phyloP scores from a whole-genome alignment of 2,888 invertebrate genomes.

The Plemyria rubiginata region DNA sequence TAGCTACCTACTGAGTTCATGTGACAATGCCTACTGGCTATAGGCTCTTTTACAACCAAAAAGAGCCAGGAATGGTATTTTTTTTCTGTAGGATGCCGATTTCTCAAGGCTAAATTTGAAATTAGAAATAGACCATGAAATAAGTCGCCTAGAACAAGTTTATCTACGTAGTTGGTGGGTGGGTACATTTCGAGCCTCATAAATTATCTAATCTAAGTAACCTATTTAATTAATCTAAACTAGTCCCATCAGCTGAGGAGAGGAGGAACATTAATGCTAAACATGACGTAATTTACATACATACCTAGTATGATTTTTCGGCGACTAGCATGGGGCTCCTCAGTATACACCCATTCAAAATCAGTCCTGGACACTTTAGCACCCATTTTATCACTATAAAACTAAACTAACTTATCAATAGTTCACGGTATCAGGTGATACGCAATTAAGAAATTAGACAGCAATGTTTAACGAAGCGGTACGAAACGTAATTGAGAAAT shows the following conservation, averaged over 20 bases:
- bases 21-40: no score
- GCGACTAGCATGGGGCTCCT: slow-evolving; percentile 98
- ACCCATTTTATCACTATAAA: slow-evolving; percentile 88
- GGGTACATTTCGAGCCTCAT: background rate
- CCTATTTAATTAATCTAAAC: background rate
- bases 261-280: slow-evolving; percentile 19
- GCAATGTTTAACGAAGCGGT: slow-evolving; percentile 18
- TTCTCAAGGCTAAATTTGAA: no score
- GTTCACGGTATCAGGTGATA: slow-evolving; percentile 1
- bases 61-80: no score
- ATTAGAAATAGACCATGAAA: no score
- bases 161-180: background rate
- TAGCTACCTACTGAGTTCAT: no score
- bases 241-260: background rate
- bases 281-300: slow-evolving; percentile 83
- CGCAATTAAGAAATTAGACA: slow-evolving; percentile 5
- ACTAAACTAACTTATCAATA: slow-evolving; percentile 31
- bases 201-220: background rate
- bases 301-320: slow-evolving; percentile 96
- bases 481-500: slow-evolving; percentile 7
- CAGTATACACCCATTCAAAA: slow-evolving; percentile 98
- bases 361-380: slow-evolving; percentile 96
- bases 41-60: no score
- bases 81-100: no score
- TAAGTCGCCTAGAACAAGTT: background rate